Base-by-base conservation (phyloP, 2,113 vertebrate species). In the Aepyceros melampus region DNA sequence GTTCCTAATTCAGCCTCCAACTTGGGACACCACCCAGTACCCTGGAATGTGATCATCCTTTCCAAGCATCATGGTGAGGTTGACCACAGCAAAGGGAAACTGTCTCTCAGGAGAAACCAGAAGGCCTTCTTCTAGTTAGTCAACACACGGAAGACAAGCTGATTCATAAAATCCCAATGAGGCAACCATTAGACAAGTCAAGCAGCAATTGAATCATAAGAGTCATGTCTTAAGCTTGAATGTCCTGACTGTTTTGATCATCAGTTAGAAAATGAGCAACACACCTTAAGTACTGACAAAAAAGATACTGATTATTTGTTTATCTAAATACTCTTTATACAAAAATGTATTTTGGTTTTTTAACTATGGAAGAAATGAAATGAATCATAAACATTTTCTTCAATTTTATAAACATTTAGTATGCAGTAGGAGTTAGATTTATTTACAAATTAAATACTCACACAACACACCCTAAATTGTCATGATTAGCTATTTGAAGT, bases 171-270 rank as follows among this genome's bases (percentile, higher is more conserved):
- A 79, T 93, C 83, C 90, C 88, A 79, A 27, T 53, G 94, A 97
- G 23, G 92, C 67, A 83, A 94, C 62, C 36, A 16, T 62, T 74
- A 92, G 81, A 94, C 94, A 96, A 98, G 81, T 83, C 58, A 92
- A 83, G 43, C 90, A 91, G 60, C 47, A 93, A 81, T 81, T 94
- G 97, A 98, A 92, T 98, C 97, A 97, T 58, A 29, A 64, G 62
- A 95, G 90, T 92, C 92, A 71, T 55, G 64, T 84, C 89, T 94
- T 76, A 85, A 49, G 5, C 84, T 78, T 93, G 92, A 96, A 40
- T 55, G 74, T 92, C 51, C 53, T 92, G 87, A 85, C 87, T 90
- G 90, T 95, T 98, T 97, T 95, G 92, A 17, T 90, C 88, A 36
- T 93, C 12, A 36, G 74, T 86, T 93, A 94, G 95, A 71, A 83